Base-by-base conservation (phyloP, 1,140 invertebrate species). In the Drosophila fuyamai region DNA sequence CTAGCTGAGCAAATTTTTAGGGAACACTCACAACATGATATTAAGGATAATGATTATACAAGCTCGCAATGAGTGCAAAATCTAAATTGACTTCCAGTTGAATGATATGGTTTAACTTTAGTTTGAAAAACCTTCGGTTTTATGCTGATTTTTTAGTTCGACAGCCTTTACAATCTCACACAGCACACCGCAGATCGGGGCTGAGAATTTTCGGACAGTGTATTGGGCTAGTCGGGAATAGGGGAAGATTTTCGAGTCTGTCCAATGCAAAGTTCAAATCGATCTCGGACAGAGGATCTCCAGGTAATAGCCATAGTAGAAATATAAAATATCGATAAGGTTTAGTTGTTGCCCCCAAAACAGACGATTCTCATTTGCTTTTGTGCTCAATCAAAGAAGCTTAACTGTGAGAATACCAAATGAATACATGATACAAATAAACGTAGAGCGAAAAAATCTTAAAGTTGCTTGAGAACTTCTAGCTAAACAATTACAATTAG, bases 361-460 rank as follows among this genome's bases (percentile, higher is more conserved):
- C 41, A 79, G 41, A 79, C 60, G 71, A 85, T 67, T 85, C 86
- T 90, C 85, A 79, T 88, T 88, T 90, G 86, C 86, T 90, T 90
- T 90, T 83, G 82, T 90, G 86, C 86, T 90, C 86, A 90, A 90
- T 90, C 88, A 90, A 90, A 91, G 88, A 90, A 90, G 86, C 86
- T 90, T 90, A 90, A 90, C 86, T 90, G 86, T 90, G 86, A 90
- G 86, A 90, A 85, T 83, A 83, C 84, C 62, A 82, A 81, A 65
- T 68, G 54, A 90, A 90, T 74, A 74, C 67, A 85, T 57, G 65
- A 77, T 77, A 71, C 46, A 59, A 70, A 44, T 35, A 84, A 84
- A 70, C 10, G 50, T 76, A 71, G 80, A 66, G 47, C 48, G 38
- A 68, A 51, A 16, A 51, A 68, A 80, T 50, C 48, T 57, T 66